Conservation (phyloP, 2,888 invertebrate species). For the Seira sanloemensis region DNA sequence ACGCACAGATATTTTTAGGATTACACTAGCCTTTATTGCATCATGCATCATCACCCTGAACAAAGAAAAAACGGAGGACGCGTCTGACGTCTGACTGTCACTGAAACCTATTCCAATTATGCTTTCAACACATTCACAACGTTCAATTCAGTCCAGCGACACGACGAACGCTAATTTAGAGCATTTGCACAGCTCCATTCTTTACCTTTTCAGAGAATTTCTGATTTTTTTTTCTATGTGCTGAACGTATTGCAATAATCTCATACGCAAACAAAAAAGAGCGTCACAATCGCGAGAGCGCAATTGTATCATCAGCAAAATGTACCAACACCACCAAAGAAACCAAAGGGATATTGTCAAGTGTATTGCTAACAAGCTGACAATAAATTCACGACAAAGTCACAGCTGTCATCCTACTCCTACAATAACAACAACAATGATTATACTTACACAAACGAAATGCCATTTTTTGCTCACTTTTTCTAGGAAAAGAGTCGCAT, state of each 20-base stretch:
- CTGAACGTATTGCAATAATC: background rate
- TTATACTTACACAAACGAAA: background rate
- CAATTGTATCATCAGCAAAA: background rate
- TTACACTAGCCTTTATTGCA: background rate
- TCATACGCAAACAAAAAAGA: background rate
- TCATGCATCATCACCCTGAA: background rate
- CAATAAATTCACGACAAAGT: conserved; percentile 61
- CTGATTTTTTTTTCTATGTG: no score
- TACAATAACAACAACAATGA: conserved; percentile 32
- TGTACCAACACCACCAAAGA: background rate
- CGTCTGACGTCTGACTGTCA: no score
- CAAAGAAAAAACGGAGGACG: background rate
- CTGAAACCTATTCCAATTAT: background rate
- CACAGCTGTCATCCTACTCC: conserved; percentile 56
- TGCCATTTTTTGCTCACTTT: conserved; percentile 21
- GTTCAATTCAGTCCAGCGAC: background rate
- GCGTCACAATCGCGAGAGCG: background rate
- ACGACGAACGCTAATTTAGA: background rate
- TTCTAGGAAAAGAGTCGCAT: conserved; percentile 51
- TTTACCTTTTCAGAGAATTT: background rate
- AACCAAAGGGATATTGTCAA: conserved; percentile 24
- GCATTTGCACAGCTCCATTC: background rate
- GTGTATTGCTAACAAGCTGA: conserved; percentile 53
- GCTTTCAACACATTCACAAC: background rate
- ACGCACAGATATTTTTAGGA: background rate